phyloP scores from a whole-genome alignment of 2,113 vertebrate species.

The Cygnus buccinator region DNA sequence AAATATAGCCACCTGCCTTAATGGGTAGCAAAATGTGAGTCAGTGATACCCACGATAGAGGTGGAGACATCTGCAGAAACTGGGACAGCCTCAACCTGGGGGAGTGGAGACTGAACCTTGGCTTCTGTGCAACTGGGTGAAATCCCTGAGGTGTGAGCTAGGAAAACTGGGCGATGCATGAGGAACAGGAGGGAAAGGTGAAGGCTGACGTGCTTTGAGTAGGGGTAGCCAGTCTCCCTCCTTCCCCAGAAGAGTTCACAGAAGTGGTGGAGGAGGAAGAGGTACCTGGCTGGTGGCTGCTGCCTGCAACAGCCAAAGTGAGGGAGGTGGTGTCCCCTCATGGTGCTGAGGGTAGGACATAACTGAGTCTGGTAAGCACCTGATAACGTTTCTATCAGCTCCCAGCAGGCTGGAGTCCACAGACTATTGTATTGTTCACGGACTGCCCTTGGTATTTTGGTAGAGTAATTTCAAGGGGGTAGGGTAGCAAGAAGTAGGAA shows the following conservation, averaged over 20 bases:
- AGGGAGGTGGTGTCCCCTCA: background rate
- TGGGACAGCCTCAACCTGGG: background rate
- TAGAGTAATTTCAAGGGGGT: background rate
- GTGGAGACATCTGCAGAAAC: background rate
- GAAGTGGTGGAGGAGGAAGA: background rate
- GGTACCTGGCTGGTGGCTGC: background rate
- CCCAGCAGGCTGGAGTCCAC: background rate
- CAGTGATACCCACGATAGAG: background rate
- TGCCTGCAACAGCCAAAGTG: background rate
- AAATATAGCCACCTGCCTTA: background rate
- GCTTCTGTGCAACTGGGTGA: background rate
- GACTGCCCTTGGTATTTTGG: background rate
- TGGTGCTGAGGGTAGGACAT: background rate
- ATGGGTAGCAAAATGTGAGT: background rate
- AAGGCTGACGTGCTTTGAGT: background rate
- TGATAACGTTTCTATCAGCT: background rate
- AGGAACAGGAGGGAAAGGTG: background rate
- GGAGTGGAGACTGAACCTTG: background rate
- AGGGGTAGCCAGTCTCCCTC: background rate
- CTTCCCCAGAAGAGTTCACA: background rate
- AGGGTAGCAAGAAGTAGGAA: constrained; percentile 20
- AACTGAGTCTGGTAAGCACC: background rate
- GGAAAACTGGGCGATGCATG: background rate
- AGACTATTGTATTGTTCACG: background rate
- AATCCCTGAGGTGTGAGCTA: background rate